phyloP scores from a whole-genome alignment of 2,888 invertebrate genomes.

The Netelia inedita region DNA sequence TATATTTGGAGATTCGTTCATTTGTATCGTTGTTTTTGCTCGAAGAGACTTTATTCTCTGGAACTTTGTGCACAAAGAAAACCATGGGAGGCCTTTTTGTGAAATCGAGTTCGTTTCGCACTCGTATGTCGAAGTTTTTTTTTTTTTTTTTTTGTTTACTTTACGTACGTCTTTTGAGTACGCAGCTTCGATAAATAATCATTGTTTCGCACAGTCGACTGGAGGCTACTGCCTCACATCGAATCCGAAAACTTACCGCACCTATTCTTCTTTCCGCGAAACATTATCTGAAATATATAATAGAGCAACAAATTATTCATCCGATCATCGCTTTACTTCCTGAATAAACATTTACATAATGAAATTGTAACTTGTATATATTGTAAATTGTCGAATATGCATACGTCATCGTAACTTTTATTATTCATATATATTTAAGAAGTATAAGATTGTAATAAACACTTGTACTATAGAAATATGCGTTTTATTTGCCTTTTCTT shows the following conservation, averaged over 20 bases:
- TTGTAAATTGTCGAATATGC: conserved; percentile 78
- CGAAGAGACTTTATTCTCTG: conserved; percentile 7
- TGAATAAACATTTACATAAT: conserved; percentile 63
- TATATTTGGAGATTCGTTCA: background rate
- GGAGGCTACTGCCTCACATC: background rate
- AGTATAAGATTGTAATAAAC: conserved; percentile 58
- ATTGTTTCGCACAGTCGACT: conserved; percentile 15
- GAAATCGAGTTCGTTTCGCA: background rate
- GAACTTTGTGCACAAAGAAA: background rate
- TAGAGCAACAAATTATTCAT: background rate
- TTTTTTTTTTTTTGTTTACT: background rate
- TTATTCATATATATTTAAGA: conserved; percentile 60
- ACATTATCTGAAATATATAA: background rate
- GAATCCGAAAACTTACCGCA: background rate
- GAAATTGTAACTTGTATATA: conserved; percentile 81
- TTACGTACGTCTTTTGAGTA: background rate
- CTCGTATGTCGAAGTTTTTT: background rate
- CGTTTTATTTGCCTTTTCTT: background rate
- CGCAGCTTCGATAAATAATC: background rate
- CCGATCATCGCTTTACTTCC: conserved; percentile 21
- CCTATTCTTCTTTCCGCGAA: background rate
- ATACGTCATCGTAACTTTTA: conserved; percentile 75
- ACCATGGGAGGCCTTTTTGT: background rate
- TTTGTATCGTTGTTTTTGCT: background rate
- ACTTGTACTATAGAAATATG: conserved; percentile 45